These are phyloP conservation scores for Ifrita kowaldi DNA, from an alignment of 2,113 vertebrate genomes.

Conservation along the genomic window DNA sequence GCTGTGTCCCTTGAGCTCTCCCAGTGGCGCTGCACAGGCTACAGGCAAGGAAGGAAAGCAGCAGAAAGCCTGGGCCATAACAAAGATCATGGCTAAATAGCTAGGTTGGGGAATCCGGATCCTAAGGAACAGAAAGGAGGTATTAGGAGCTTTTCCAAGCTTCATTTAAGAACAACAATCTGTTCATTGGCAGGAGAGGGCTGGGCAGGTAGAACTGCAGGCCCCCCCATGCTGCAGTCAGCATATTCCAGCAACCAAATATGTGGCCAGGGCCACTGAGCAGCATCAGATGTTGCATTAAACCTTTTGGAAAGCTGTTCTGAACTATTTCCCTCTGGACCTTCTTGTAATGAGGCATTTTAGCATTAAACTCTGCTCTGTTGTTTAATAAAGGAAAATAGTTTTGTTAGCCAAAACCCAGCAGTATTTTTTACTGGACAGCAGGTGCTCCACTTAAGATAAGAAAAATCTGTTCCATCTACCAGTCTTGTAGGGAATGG, in stretches of 20 bases:
- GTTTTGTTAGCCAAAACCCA: background rate
- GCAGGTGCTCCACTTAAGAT: background rate
- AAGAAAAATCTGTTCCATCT: background rate
- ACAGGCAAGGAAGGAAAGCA: background rate
- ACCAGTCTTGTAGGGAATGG: background rate
- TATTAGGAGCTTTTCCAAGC: background rate
- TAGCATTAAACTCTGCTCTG: background rate
- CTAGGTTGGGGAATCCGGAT: background rate
- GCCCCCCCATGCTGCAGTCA: background rate
- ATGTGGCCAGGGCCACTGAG: background rate
- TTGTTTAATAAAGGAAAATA: constrained; percentile 3
- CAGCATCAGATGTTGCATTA: background rate
- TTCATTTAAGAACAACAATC: background rate
- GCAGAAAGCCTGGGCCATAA: background rate
- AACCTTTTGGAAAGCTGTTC: background rate
- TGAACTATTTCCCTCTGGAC: background rate
- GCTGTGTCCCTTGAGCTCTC: background rate
- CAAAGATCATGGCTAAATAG: background rate
- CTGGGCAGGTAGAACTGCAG: background rate
- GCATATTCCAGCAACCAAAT: background rate
- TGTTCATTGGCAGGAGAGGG: background rate
- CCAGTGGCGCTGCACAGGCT: background rate
- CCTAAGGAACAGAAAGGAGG: background rate
- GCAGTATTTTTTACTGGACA: background rate
- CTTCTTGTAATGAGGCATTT: constrained; percentile 2